Evolutionary conservation across 1,140 invertebrate species (phyloP).

Genomic region (Penaeus vannamei): DNA sequence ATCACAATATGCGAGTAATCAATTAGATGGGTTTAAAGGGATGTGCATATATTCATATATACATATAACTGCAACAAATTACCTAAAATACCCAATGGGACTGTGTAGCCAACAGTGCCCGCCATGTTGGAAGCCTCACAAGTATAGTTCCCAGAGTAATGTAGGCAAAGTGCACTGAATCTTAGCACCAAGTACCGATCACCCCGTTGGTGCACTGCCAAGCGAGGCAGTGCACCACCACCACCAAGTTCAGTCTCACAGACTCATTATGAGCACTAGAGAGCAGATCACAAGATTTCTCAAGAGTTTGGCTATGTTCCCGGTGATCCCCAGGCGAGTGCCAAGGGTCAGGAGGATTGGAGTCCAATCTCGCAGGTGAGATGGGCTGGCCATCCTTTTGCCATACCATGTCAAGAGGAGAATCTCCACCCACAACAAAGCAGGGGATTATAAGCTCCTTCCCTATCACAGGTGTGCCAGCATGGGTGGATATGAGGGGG

Average conservation of each 20-base stretch:
- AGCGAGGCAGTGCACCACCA: constrained; percentile 42
- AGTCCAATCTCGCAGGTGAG: constrained; percentile 52
- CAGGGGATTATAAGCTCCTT: constrained; percentile 60
- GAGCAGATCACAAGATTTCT: constrained; percentile 44
- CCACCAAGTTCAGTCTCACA: constrained; percentile 25
- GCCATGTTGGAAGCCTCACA: constrained; percentile 72
- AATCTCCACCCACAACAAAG: constrained; percentile 64
- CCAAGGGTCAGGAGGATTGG: constrained; percentile 39
- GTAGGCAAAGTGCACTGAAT: constrained; percentile 60
- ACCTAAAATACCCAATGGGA: constrained; percentile 58
- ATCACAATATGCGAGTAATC: no score
- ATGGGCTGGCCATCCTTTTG: constrained; percentile 58
- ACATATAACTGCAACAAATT: constrained; percentile 28
- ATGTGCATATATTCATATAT: background rate
- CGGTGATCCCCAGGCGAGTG: constrained; percentile 13
- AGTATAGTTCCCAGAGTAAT: constrained; percentile 73
- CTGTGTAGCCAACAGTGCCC: constrained; percentile 46
- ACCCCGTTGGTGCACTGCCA: constrained; percentile 59
- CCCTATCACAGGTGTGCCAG: constrained; percentile 59
- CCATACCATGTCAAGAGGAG: constrained; percentile 67
- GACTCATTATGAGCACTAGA: constrained; percentile 9
- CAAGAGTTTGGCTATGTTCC: constrained; percentile 31
- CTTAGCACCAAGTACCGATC: constrained; percentile 62
- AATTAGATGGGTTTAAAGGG: no score
- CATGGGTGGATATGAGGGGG: constrained; percentile 63